Percentiles rank a stretch among this genome's conserved stretches.
Evolutionary conservation across 1,140 invertebrate species (phyloP).

Genomic region (Mamestra configurata): DNA sequence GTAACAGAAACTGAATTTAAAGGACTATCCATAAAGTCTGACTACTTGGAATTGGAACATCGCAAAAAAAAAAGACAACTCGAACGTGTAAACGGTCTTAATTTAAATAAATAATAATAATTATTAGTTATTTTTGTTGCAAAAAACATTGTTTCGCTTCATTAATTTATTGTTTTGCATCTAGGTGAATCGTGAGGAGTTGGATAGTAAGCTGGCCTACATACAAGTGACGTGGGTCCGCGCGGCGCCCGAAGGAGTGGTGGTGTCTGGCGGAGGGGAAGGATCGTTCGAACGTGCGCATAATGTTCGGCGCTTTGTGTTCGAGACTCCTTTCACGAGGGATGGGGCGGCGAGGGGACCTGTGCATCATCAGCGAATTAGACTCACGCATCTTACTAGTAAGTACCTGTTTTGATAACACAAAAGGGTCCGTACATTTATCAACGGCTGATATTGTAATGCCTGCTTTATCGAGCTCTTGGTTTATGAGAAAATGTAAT

Average conservation of each 20-base stretch:
- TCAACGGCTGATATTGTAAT: no score
- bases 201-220: conserved; percentile 95
- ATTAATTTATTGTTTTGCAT: neutral
- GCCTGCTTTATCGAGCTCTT: no score
- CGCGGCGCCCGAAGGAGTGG: conserved; percentile 88
- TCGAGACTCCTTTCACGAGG: conserved; percentile 97
- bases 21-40: neutral
- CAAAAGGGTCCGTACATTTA: no score
- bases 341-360: conserved; percentile 93
- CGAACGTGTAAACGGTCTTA: neutral
- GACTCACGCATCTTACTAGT: conserved; percentile 95
- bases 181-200: conserved; percentile 92
- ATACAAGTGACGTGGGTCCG: conserved; percentile 94
- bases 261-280: conserved; percentile 61
- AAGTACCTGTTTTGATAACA: conserved; percentile 53
- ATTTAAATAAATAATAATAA: neutral
- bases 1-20: neutral
- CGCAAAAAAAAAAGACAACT: neutral
- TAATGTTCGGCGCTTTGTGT: conserved; percentile 96
- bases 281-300: conserved; percentile 91
- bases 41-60: neutral
- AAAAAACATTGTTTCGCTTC: neutral
- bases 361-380: conserved; percentile 96
- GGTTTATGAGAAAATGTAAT: no score
- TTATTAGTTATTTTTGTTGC: neutral